Percentiles rank a stretch among this genome's conserved stretches.
phyloP scores from a whole-genome alignment of 2,113 vertebrate species.

The Stomatorhinus ivindoensis region DNA sequence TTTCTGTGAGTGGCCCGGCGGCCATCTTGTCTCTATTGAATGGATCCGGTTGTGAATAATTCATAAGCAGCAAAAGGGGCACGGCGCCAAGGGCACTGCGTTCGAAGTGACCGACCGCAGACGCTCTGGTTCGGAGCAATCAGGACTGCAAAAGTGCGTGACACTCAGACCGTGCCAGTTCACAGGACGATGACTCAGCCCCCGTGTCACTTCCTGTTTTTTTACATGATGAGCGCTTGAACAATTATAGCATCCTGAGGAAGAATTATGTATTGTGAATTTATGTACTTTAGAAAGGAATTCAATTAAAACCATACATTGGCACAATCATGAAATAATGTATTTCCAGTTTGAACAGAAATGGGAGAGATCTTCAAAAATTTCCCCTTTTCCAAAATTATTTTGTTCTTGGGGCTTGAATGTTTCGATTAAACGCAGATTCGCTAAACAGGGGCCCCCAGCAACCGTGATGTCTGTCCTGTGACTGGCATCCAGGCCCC shows the following conservation, averaged over 20 bases:
- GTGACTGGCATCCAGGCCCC: background rate
- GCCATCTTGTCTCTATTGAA: constrained; percentile 42
- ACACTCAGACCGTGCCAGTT: background rate
- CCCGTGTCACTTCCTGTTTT: background rate
- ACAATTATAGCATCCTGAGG: background rate
- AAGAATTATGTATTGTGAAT: background rate
- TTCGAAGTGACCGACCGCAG: constrained; percentile 7
- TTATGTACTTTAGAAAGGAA: background rate
- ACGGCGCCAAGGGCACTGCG: constrained; percentile 40
- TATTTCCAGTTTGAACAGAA: background rate
- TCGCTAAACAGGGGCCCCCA: background rate
- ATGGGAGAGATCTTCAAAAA: background rate
- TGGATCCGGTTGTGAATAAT: constrained; percentile 57
- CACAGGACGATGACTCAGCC: background rate
- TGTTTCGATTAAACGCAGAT: background rate
- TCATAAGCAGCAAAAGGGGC: constrained; percentile 39
- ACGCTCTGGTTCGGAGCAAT: no score
- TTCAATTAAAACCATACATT: background rate
- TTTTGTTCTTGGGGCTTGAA: background rate
- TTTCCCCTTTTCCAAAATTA: background rate
- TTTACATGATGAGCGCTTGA: background rate
- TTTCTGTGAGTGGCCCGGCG: background rate
- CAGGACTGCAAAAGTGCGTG: background rate
- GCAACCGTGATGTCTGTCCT: no score
- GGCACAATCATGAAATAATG: background rate